phyloP scores from a whole-genome alignment of 2,888 invertebrate genomes.

The Xiphydria camelus region DNA sequence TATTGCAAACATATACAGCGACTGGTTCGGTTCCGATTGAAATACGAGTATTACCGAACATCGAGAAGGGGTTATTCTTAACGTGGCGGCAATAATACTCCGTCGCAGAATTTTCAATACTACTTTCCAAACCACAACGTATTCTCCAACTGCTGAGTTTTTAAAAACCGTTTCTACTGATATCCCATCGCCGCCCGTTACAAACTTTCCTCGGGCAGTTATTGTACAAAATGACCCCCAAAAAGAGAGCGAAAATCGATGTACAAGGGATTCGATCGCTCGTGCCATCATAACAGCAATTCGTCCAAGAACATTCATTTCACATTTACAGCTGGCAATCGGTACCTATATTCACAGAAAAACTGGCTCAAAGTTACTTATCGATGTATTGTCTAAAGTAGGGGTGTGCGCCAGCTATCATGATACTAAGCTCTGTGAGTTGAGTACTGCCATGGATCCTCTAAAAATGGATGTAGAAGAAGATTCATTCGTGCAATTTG shows the following conservation, averaged over 20 bases:
- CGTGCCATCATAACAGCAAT: slow-evolving; percentile 9
- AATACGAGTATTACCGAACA: neutral
- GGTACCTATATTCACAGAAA: slow-evolving; percentile 17
- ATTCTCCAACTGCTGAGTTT: no score
- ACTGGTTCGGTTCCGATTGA: slow-evolving; percentile 6
- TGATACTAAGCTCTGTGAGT: slow-evolving; percentile 14
- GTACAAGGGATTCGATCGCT: slow-evolving; percentile 6
- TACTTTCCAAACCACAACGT: neutral
- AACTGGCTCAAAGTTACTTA: slow-evolving; percentile 15
- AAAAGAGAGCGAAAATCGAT: neutral
- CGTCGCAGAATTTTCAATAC: slow-evolving; percentile 6
- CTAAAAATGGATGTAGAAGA: slow-evolving; percentile 3
- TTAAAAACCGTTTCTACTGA: slow-evolving; percentile 5
- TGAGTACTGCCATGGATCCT: slow-evolving; percentile 12
- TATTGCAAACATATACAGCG: slow-evolving; percentile 3
- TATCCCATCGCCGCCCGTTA: slow-evolving; percentile 8
- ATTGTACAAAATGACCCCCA: no score
- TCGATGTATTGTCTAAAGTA: slow-evolving; percentile 13
- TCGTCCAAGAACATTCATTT: slow-evolving; percentile 16
- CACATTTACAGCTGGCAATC: slow-evolving; percentile 15
- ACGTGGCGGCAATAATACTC: slow-evolving; percentile 13
- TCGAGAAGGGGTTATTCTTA: slow-evolving; percentile 3
- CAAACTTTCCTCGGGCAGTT: slow-evolving; percentile 8
- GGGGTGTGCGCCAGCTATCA: slow-evolving; percentile 15
- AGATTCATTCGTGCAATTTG: slow-evolving; percentile 11